These are phyloP conservation scores for Sitta europaea DNA, from an alignment of 2,113 vertebrate species.

Conservation along the genomic window DNA sequence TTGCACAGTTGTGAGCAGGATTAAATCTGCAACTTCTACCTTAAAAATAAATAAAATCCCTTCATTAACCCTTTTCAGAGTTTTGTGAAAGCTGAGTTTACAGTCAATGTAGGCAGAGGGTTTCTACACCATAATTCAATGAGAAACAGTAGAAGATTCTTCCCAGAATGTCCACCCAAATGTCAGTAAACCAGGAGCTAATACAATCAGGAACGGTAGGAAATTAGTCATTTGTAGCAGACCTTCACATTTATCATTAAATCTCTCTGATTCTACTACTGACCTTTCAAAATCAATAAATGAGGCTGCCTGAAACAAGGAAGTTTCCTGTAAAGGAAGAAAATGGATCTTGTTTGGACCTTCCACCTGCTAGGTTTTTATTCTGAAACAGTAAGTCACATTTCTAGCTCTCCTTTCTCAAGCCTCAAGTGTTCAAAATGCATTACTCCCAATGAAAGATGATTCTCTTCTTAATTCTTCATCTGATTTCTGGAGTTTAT, in stretches of 20 bases:
- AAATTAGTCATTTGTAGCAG: neutral
- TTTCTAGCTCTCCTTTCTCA: neutral
- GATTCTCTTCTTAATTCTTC: neutral
- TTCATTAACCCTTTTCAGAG: neutral
- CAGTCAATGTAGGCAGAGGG: neutral
- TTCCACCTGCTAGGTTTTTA: neutral
- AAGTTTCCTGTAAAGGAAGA: neutral
- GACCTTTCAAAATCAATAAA: slow-evolving; percentile 7
- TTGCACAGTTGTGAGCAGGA: neutral
- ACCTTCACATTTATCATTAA: neutral
- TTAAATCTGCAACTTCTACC: neutral
- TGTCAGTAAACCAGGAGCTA: neutral
- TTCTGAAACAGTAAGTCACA: neutral
- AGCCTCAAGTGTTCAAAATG: neutral
- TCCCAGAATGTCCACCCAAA: neutral
- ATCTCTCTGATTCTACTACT: neutral
- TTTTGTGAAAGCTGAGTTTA: neutral
- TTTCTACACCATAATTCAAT: neutral
- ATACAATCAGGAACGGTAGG: neutral
- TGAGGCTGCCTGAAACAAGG: neutral
- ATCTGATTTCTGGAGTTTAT: neutral
- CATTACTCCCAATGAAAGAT: neutral
- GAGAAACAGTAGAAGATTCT: neutral
- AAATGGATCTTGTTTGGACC: neutral
- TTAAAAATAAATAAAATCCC: neutral